Evolutionary conservation across 2,113 vertebrate genomes (phyloP).

Genomic region (Hylia prasina): DNA sequence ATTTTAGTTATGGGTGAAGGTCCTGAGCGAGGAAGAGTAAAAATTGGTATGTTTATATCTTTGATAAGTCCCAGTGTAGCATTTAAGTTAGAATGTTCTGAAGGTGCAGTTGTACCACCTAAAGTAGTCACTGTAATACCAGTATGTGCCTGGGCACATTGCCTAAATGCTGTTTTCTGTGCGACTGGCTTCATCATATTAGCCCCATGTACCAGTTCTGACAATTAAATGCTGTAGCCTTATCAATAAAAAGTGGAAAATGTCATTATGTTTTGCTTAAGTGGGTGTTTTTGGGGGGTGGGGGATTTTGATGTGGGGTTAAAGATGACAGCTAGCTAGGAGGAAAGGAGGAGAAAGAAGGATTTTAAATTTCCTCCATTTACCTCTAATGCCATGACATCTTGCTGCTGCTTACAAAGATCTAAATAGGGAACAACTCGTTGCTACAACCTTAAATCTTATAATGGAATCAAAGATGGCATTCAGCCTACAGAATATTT

Average conservation of each 20-base stretch:
- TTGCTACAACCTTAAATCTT: neutral
- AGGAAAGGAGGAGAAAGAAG: slow-evolving; percentile 15
- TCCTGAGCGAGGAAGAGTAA: slow-evolving; percentile 98
- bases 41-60: slow-evolving; percentile 91
- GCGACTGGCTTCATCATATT: slow-evolving; percentile 33
- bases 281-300: slow-evolving; percentile 15
- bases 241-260: slow-evolving; percentile 13
- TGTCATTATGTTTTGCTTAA: slow-evolving; percentile 43
- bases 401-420: neutral
- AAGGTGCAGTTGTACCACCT: slow-evolving; percentile 54
- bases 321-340: neutral
- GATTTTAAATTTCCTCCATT: neutral
- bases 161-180: slow-evolving; percentile 25
- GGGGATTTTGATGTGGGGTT: slow-evolving; percentile 1
- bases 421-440: slow-evolving; percentile 26
- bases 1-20: slow-evolving; percentile 99
- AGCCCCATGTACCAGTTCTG: slow-evolving; percentile 23
- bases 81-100: slow-evolving; percentile 70
- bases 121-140: slow-evolving; percentile 59
- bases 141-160: slow-evolving; percentile 31
- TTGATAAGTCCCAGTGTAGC: slow-evolving; percentile 76
- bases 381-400: slow-evolving; percentile 27
- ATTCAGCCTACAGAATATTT: neutral
- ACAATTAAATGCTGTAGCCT: slow-evolving; percentile 41
- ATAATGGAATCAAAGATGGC: neutral